phyloP scores from a whole-genome alignment of 2,797 vertebrate species.

The Neosilurus hyrtlii region DNA sequence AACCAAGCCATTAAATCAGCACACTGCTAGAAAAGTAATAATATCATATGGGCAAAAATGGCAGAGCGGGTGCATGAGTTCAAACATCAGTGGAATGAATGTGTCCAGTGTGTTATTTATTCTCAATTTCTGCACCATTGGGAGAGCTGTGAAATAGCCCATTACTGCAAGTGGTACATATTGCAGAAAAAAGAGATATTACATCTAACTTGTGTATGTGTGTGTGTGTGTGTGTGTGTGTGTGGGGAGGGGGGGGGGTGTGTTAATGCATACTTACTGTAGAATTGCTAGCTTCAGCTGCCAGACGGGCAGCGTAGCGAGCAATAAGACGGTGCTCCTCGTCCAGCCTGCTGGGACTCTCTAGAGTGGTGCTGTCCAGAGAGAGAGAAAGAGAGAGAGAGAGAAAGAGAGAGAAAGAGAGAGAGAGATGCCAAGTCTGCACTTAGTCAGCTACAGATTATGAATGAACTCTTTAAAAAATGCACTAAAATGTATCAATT shows the following conservation, averaged over 20 bases:
- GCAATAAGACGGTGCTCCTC: constrained; percentile 97
- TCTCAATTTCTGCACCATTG: constrained; percentile 3
- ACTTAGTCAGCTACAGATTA: constrained; percentile 18
- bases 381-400: constrained; percentile 45
- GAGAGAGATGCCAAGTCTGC: constrained; percentile 41
- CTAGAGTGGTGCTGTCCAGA: constrained; percentile 79
- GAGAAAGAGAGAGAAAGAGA: constrained; percentile 55
- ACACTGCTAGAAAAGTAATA: constrained; percentile 13
- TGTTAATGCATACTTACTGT: constrained; percentile 74
- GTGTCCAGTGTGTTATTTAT: constrained; percentile 20
- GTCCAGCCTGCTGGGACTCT: constrained; percentile 90
- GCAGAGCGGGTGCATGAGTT: not conserved
- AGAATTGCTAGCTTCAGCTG: constrained; percentile 88
- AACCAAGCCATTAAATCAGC: constrained; percentile 13
- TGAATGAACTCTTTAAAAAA: not conserved
- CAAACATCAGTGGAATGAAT: constrained; percentile 21
- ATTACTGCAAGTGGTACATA: not conserved
- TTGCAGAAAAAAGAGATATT: constrained; percentile 8
- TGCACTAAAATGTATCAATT: not conserved
- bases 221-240: not conserved
- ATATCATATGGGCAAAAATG: constrained; percentile 13
- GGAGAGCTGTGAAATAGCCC: constrained; percentile 16
- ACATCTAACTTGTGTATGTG: not conserved
- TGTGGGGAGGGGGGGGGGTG: not conserved
- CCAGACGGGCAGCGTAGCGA: constrained; percentile 89